Evolutionary conservation across 2,113 vertebrate species (phyloP).

Genomic region (Muntiacus muntjak): DNA sequence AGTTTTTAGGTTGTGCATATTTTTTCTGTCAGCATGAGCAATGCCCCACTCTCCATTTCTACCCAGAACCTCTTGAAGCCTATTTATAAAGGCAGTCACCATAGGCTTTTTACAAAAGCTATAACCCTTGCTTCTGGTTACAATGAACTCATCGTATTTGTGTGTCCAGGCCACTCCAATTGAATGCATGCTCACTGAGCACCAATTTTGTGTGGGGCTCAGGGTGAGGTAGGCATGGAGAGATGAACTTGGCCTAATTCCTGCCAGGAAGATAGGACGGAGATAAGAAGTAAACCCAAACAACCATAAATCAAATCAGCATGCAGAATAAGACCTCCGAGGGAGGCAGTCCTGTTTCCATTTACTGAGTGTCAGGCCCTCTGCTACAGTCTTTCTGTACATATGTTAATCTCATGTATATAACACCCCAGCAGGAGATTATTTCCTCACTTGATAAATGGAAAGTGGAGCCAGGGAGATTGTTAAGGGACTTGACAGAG

Average conservation of each 20-base stretch:
- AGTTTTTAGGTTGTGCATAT: neutral
- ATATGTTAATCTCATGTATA: neutral
- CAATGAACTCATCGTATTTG: neutral
- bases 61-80: neutral
- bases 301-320: neutral
- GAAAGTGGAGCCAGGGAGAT: neutral
- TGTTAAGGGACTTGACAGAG: neutral
- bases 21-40: neutral
- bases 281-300: neutral
- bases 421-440: neutral
- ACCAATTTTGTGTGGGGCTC: neutral
- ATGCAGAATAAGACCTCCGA: neutral
- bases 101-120: neutral
- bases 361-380: neutral
- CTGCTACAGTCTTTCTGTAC: neutral
- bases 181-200: neutral
- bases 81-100: neutral
- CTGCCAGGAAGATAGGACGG: neutral
- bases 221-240: neutral
- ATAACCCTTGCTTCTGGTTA: neutral
- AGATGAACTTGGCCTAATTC: neutral
- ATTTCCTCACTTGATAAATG: neutral
- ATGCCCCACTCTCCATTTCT: neutral
- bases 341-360: neutral
- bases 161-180: neutral